These are phyloP conservation scores for Brachionus sp. DNA, from an alignment of 1,140 invertebrate genomes.

Conservation along the genomic window DNA sequence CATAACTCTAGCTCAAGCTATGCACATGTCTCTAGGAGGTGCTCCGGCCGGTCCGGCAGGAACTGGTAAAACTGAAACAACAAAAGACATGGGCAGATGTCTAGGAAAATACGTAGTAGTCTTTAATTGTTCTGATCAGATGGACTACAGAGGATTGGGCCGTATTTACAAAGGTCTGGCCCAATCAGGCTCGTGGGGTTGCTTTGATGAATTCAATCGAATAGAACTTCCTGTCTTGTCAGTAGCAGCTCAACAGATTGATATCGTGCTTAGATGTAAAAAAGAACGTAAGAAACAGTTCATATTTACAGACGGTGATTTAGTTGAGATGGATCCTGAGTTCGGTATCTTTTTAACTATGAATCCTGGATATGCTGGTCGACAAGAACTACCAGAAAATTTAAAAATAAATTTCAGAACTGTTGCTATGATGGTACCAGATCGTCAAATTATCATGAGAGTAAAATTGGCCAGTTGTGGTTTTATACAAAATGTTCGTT, in stretches of 20 bases:
- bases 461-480: conserved; percentile 94
- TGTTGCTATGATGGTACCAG: conserved; percentile 97
- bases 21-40: conserved; percentile 91
- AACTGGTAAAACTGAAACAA: conserved; percentile 93
- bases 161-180: conserved; percentile 65
- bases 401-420: conserved; percentile 94
- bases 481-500: conserved; percentile 88
- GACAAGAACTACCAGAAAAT: conserved; percentile 92
- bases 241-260: conserved; percentile 93
- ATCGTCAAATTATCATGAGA: conserved; percentile 91
- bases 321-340: conserved; percentile 85
- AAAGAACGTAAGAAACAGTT: conserved; percentile 83
- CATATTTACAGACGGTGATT: conserved; percentile 88
- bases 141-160: conserved; percentile 79
- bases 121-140: conserved; percentile 97
- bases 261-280: conserved; percentile 81
- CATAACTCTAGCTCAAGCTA: conserved; percentile 87
- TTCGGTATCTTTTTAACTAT: conserved; percentile 97
- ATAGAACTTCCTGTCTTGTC: conserved; percentile 91
- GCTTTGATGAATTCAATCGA: conserved; percentile 81
- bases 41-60: conserved; percentile 90
- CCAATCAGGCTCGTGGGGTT: conserved; percentile 60
- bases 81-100: conserved; percentile 96
- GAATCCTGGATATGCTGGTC: conserved; percentile 93
- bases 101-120: conserved; percentile 95